Evolutionary conservation across 2,888 invertebrate species (phyloP).

Genomic region (Girardia tigrina): DNA sequence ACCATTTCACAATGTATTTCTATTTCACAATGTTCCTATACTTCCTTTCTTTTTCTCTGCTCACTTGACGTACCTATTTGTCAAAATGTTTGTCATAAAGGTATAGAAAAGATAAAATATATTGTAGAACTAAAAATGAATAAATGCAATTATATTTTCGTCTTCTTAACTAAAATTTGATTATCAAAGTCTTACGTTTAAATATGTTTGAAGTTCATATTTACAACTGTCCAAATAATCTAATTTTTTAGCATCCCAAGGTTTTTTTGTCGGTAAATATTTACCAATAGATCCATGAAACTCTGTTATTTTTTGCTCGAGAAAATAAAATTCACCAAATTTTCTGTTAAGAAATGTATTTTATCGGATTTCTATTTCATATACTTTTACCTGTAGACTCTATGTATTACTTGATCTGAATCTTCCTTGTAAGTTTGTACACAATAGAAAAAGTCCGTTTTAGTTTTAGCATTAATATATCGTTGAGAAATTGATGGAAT

Average conservation of each 20-base stretch:
- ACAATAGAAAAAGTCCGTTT: background rate
- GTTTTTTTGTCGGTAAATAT: conserved; percentile 15
- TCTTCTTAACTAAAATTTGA: too few relatives aligned
- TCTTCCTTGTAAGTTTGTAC: background rate
- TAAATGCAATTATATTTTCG: too few relatives aligned
- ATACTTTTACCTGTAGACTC: background rate
- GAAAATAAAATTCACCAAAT: conserved; percentile 26
- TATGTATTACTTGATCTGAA: background rate
- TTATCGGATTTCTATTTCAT: background rate
- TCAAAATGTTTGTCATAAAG: too few relatives aligned
- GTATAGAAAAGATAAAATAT: too few relatives aligned
- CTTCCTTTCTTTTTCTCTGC: too few relatives aligned
- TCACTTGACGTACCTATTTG: too few relatives aligned
- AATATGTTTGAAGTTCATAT: conserved; percentile 21
- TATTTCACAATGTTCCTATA: too few relatives aligned
- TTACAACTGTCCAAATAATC: conserved; percentile 25
- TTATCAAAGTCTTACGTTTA: background rate
- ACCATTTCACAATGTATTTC: too few relatives aligned
- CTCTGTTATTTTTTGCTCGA: conserved; percentile 31
- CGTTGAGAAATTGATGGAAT: conserved; percentile 20
- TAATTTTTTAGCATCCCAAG: conserved; percentile 10
- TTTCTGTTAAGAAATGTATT: background rate
- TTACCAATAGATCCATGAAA: conserved; percentile 27
- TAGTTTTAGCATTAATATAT: background rate
- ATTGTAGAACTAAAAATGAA: too few relatives aligned